phyloP scores from a whole-genome alignment of 2,113 vertebrate genomes.

The Syrrhaptes paradoxus region DNA sequence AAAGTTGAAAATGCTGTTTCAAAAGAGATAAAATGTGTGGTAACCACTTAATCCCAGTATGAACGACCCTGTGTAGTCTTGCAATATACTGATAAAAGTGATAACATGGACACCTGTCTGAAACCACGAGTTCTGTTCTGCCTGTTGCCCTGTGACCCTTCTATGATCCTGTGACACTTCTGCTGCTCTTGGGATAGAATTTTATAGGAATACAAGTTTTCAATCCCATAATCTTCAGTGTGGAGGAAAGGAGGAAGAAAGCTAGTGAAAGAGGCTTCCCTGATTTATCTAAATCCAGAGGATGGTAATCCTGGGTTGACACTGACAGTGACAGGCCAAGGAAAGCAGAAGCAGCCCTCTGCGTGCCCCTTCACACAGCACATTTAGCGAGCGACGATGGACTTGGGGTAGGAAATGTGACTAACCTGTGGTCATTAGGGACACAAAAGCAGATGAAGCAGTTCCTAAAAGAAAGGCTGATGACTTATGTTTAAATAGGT shows the following conservation, averaged over 20 bases:
- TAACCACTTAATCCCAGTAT: background rate
- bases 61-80: background rate
- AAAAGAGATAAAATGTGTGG: background rate
- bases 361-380: background rate
- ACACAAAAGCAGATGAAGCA: background rate
- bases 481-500: background rate
- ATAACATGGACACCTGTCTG: accelerated
- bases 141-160: background rate
- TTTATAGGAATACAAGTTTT: background rate
- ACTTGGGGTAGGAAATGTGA: accelerated
- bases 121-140: background rate
- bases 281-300: background rate
- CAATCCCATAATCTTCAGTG: accelerated
- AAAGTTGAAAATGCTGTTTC: background rate
- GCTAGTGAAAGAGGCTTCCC: background rate
- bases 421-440: background rate
- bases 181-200: background rate
- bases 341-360: background rate
- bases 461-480: background rate
- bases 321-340: background rate
- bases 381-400: accelerated
- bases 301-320: background rate
- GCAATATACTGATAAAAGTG: background rate
- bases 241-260: background rate
- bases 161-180: no score